A percentile compares a stretch with the other conserved stretches of the same genome.
Evolutionary conservation across 2,113 vertebrate species (phyloP).

Genomic region (Coptodon rendalli): DNA sequence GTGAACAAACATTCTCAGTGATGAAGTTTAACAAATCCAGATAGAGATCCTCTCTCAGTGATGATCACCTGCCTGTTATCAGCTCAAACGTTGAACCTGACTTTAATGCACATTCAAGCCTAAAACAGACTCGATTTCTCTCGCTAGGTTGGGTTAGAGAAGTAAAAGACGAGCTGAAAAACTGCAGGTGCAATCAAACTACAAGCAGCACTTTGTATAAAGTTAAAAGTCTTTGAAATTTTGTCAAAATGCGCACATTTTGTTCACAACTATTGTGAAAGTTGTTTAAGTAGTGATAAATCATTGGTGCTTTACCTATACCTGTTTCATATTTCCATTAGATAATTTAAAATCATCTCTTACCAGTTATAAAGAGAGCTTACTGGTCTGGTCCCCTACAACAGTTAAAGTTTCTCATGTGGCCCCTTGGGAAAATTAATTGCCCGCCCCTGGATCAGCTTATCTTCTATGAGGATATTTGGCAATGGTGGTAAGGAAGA

Average conservation of each 20-base stretch:
- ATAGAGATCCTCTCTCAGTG: not conserved
- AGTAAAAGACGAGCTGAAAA: not conserved
- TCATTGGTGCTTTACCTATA: fast-evolving
- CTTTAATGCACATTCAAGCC: not conserved
- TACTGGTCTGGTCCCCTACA: not conserved
- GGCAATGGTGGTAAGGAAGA: not conserved
- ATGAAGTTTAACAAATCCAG: not conserved
- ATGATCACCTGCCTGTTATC: not conserved
- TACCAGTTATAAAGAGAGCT: not conserved
- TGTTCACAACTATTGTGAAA: not conserved
- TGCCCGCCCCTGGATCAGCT: not conserved
- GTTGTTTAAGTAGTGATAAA: not conserved
- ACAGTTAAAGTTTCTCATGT: not conserved
- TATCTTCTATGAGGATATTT: not conserved
- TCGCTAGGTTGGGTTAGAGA: fast-evolving
- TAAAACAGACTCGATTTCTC: fast-evolving
- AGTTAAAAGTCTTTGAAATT: not conserved
- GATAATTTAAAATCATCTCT: not conserved
- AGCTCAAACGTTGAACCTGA: not conserved
- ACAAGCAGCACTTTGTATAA: not conserved
- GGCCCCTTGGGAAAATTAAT: not conserved
- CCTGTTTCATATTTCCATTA: not conserved
- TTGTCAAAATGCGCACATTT: not conserved
- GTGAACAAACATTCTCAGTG: not conserved
- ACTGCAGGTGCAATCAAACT: not conserved